Evolutionary conservation across 2,888 invertebrate species (phyloP), one percentile per base, ranked within the genome.

Genomic region (Ganaspis brasiliensis): DNA sequence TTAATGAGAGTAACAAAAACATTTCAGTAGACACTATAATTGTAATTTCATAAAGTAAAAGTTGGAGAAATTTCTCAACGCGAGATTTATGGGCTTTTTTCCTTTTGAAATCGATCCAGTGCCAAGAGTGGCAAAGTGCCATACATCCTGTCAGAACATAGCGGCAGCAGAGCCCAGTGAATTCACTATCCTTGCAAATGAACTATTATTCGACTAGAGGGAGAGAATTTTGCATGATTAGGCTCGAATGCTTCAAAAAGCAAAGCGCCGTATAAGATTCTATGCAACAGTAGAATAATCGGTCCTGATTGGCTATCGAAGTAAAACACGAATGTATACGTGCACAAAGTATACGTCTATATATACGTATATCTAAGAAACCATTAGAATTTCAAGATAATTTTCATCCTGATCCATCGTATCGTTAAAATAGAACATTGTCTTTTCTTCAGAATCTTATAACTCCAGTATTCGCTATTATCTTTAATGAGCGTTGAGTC

Each of bases 291-390:
- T 19, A 76, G 75, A 37, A 80, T 79, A 81, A 81, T 81, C 77
- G 79, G 74, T 73, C 73, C 77, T 81, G 81, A 82, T 82, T 82
- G 79, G 77, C 77, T 75, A 75, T 55, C 76, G 76, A 74, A 67
- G 72, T 61, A 76, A 61, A 70, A 74, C 78, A 77, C 70, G 71
- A 55, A 71, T 49, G 55, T 72, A 59, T 10, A 75, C 72, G 72
- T 77, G 72, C 35, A 52, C 61, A 12, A n/a, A 4, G 31, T 31
- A 31, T 31, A 31, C 6, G 31, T 31, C 2, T 31, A 31, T 31
- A 6, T 31, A 31, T 31, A 31, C 6, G 2, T 6, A 2, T 31
- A 6, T 31, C 2, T 31, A 31, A 6, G 31, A 26, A 78, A 59
- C 77, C 75, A 77, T 76, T 77, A 76, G 52, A 52, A 52, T 52